Base-by-base conservation (phyloP, 2,797 vertebrate genomes). In the Acrossocheilus fasciatus region DNA sequence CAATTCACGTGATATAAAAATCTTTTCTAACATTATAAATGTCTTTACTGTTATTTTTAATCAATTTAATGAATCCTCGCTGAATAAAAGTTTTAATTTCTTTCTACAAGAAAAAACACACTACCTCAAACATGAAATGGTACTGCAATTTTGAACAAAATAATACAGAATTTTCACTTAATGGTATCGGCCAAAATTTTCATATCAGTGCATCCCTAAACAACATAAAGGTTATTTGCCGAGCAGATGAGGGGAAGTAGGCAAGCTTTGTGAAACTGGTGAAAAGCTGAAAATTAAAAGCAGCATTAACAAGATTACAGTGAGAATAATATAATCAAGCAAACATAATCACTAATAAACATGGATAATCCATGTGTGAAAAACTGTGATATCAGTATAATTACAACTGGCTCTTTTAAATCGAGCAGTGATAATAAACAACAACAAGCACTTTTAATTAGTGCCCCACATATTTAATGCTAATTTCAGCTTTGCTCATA, bases 331-430 rank as follows among this genome's bases (percentile, higher is more conserved):
- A 6, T 41, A 6, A 79, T 80, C 52, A 73, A 52, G 83, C 69
- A 50, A 86, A 39, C 70, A 34, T 54, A 84, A 76, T 52, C 70
- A 81, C 69, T 72, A 52, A 39, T 20, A 86, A 86, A 86, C 84
- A 66, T 43, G 57, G 78, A 74, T 64, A 86, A 86, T 75, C 78
- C 59, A 41, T 66, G 45, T 9, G 18, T 66, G 26, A 34, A 64
- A 81, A 86, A 73, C 43, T 23, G 45, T 52, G 39, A 30, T 36
- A 64, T 41, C 45, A 12, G 18, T 54, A 34, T 15, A 9, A 66
- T 26, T 54, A 66, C 77, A 74, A 62, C 14, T 79, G 74, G 50
- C 39, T 4, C 26, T 81, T 68, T 68, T 36, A 81, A 80, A 81
- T 50, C 1, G 18, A 68, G 43, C 43, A 81, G 62, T 36, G 78